Conservation (phyloP, 35 echinoderm and acorn worm species). For the Apostichopus californicus region DNA sequence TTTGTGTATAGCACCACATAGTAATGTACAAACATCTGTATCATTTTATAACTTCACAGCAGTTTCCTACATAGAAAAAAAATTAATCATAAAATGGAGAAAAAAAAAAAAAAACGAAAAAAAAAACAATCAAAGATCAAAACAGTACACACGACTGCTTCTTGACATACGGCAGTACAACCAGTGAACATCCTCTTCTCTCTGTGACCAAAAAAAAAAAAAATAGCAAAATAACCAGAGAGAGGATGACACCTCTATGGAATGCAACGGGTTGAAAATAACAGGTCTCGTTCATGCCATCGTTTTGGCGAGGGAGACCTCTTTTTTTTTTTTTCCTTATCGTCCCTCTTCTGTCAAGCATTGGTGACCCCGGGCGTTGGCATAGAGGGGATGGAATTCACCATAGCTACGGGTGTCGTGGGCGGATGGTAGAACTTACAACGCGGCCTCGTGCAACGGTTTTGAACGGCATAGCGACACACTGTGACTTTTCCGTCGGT, state of each 20-base stretch:
- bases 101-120: neutral
- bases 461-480: conserved; percentile 98
- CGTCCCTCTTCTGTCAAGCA: conserved; percentile 47
- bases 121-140: neutral
- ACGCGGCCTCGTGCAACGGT: conserved; percentile 90
- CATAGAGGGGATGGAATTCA: conserved; percentile 71
- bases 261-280: conserved; percentile 54
- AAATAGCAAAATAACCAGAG: conserved; percentile 13
- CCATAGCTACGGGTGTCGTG: conserved; percentile 68
- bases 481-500: conserved; percentile 98
- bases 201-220: neutral
- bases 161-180: neutral
- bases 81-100: neutral
- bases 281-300: conserved; percentile 9
- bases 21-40: neutral
- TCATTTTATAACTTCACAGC: neutral
- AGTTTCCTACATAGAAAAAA: neutral
- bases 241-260: conserved; percentile 40
- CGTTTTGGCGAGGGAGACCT: neutral
- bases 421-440: conserved; percentile 99
- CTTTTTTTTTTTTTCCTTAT: neutral
- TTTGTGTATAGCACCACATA: neutral
- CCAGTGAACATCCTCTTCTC: neutral
- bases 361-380: conserved; percentile 73
- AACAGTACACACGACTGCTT: neutral